Evolutionary conservation across 2,888 invertebrate genomes (phyloP).

Genomic region (Eurois occulta): DNA sequence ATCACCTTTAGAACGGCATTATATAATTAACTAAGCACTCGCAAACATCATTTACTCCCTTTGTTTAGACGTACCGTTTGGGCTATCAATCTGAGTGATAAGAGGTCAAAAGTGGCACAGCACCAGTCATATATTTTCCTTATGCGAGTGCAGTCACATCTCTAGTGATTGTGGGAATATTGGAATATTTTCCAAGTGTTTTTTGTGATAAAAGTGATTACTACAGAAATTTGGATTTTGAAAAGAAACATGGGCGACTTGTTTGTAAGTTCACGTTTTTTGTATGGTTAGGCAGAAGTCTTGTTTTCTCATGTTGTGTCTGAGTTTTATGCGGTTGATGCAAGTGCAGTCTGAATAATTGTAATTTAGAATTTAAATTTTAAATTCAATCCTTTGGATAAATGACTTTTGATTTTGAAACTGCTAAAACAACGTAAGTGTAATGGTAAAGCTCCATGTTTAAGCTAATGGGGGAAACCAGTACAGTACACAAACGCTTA

Average conservation of each 20-base stretch:
- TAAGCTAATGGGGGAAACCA: neutral
- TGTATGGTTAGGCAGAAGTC: neutral
- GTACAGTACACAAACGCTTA: neutral
- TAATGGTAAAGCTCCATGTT: neutral
- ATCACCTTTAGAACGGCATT: slow-evolving; percentile 18
- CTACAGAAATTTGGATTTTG: neutral
- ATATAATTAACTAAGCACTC: slow-evolving; percentile 57
- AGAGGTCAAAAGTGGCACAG: slow-evolving; percentile 60
- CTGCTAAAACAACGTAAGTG: neutral
- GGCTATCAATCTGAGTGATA: slow-evolving; percentile 68
- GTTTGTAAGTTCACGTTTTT: slow-evolving; percentile 71
- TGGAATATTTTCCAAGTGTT: slow-evolving; percentile 30
- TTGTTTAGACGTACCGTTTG: slow-evolving; percentile 50
- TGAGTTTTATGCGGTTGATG: slow-evolving; percentile 17
- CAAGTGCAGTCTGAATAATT: neutral
- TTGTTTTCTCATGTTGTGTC: slow-evolving; percentile 29
- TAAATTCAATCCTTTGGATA: too few relatives aligned
- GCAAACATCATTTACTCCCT: slow-evolving; percentile 67
- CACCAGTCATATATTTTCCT: slow-evolving; percentile 59
- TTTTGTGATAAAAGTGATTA: slow-evolving; percentile 43
- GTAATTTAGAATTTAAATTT: too few relatives aligned
- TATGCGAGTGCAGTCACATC: slow-evolving; percentile 55
- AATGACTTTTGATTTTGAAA: neutral
- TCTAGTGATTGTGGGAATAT: slow-evolving; percentile 33
- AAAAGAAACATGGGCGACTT: slow-evolving; percentile 74